Conservation (phyloP, 2,888 invertebrate species). For the Noctua comes region DNA sequence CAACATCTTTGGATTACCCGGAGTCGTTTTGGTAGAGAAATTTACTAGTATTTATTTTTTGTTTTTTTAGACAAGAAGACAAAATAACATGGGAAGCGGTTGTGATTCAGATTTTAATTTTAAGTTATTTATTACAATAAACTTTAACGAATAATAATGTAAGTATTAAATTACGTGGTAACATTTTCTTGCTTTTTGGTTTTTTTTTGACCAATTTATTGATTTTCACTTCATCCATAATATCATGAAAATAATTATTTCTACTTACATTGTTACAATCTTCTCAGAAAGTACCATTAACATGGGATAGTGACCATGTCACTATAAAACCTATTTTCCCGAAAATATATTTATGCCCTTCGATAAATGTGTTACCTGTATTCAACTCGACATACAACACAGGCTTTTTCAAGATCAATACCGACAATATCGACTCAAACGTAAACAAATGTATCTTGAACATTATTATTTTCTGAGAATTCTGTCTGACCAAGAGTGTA, state of each 20-base stretch:
- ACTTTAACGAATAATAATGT: neutral
- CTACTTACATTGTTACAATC: neutral
- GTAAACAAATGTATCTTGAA: too few species aligned
- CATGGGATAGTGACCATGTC: neutral
- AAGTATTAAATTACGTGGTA: constrained; percentile 6
- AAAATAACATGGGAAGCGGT: neutral
- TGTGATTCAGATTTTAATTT: too few species aligned
- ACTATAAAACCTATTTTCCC: neutral
- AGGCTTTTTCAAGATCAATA: too few species aligned
- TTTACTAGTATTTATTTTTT: neutral
- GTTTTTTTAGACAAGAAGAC: neutral
- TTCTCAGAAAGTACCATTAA: neutral
- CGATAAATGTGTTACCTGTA: neutral
- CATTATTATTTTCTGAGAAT: too few species aligned
- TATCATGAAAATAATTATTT: neutral
- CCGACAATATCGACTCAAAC: too few species aligned
- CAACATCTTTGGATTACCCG: constrained; percentile 68
- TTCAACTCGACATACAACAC: neutral
- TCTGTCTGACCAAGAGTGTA: too few species aligned
- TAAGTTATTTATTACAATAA: constrained; percentile 26
- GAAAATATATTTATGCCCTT: too few species aligned
- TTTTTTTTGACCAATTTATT: neutral
- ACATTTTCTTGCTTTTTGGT: neutral
- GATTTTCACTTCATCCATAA: neutral
- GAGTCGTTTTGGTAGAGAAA: constrained; percentile 27